Evolutionary conservation across 2,113 vertebrate genomes (phyloP).

Genomic region (Panthera tigris): DNA sequence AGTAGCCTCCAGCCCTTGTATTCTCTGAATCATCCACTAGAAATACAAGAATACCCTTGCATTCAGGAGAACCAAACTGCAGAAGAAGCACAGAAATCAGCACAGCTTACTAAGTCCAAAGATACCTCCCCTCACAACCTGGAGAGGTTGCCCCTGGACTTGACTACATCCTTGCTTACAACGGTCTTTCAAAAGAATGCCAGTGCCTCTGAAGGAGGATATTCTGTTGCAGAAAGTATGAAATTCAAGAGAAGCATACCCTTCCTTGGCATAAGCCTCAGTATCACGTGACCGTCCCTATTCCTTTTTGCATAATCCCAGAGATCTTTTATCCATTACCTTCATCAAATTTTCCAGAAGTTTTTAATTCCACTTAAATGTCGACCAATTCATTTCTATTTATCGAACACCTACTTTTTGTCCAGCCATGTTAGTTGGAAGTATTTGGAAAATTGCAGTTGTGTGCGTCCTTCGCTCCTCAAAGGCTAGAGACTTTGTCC

Average conservation of each 20-base stretch:
- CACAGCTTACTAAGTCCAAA: background rate
- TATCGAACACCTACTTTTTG: background rate
- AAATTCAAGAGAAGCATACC: conserved; percentile 8
- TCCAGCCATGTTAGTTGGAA: background rate
- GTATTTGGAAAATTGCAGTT: background rate
- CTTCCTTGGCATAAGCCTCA: background rate
- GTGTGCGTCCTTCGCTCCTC: background rate
- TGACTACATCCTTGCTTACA: background rate
- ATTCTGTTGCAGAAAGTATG: background rate
- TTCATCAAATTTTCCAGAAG: background rate
- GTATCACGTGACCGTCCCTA: background rate
- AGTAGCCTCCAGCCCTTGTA: background rate
- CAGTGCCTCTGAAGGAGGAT: background rate
- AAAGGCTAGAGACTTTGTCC: background rate
- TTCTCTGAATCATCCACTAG: background rate
- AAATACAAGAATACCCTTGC: background rate
- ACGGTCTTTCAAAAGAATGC: background rate
- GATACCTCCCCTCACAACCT: background rate
- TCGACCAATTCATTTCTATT: background rate
- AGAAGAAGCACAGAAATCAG: conserved; percentile 2
- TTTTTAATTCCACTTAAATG: conserved; percentile 27
- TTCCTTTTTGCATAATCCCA: conserved; percentile 38
- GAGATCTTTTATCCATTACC: conserved; percentile 2
- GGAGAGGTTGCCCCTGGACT: background rate
- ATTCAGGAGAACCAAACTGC: background rate